phyloP scores from a whole-genome alignment of 2,888 invertebrate species.

The Auanema freiburgensis region DNA sequence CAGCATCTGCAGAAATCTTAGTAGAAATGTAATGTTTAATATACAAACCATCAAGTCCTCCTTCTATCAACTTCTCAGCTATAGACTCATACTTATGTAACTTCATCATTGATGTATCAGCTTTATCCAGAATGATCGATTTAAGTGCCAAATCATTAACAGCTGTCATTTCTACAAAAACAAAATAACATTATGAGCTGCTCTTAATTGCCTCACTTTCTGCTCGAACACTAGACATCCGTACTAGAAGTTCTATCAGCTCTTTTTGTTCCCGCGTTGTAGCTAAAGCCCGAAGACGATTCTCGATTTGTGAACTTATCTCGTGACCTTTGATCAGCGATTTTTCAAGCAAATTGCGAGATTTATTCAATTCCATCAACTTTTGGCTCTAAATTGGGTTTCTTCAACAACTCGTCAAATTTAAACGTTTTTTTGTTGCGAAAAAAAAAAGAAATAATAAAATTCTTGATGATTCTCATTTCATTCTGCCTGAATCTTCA shows the following conservation, averaged over 20 bases:
- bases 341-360: constrained; percentile 54
- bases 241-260: constrained; percentile 81
- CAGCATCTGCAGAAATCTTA: constrained; percentile 32
- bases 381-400: constrained; percentile 32
- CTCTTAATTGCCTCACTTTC: constrained; percentile 73
- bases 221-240: constrained; percentile 90
- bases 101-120: constrained; percentile 57
- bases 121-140: constrained; percentile 50
- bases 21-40: not conserved
- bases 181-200: not conserved
- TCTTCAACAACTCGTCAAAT: not conserved
- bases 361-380: constrained; percentile 41
- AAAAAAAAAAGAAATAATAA: constrained; percentile 14
- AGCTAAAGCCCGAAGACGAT: constrained; percentile 31
- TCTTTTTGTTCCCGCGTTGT: constrained; percentile 83
- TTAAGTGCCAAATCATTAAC: constrained; percentile 58
- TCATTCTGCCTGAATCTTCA: too few species aligned
- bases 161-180: constrained; percentile 55
- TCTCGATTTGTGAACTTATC: constrained; percentile 40
- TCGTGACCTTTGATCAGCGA: constrained; percentile 49
- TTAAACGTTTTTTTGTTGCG: constrained; percentile 3
- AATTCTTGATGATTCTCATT: too few species aligned
- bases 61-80: constrained; percentile 59
- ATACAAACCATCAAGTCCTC: constrained; percentile 49
- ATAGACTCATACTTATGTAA: constrained; percentile 58